Evolutionary conservation across 2,888 invertebrate species (phyloP), one percentile per base, ranked within the genome.

Genomic region (Tenthredo distinguenda): DNA sequence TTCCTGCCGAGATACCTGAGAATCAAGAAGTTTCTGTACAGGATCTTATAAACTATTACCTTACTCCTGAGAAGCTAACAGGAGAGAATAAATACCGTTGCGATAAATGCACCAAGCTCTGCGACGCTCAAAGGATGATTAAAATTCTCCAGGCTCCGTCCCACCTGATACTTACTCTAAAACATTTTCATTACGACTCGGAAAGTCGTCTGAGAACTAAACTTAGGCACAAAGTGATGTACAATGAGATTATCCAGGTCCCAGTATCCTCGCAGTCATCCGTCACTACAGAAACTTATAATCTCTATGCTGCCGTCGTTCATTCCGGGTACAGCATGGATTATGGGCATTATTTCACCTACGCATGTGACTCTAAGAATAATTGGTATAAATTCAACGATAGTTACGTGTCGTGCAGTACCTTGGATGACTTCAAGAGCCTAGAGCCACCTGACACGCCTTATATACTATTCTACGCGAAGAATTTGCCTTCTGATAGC

Each of bases 271-370:
- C 87, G 87, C 91, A 85, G 85, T 90, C 87, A 0, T 86, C 87
- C 3, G 86, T 88, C 15, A 89, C 87, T 55, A 87, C 86, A 1
- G 95, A 95, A 85, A 94, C 95, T 26, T 98, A 97, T 92, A 95
- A 95, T 58, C 93, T 98, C 50, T 97, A 97, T 91, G 97, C 97
- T 0, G 97, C 97, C 0, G 97, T 98, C 0, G 96, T 98, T 0
- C 98, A 98, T 93, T 96, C 96, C 0, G 98, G 98, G 1, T 95
- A 96, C 34, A 97, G 96, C 82, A 96, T 97, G 87, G 97, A 98
- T 91, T 97, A 97, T 0, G 98, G 98, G 0, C 98, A 98, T 92
- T 98, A 98, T 92, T 98, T 97, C 92, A 97, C 98, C 0, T 96
- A 97, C 86, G 97, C 97, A 0, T 95, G 96, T 55, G 97, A 97